Evolutionary conservation across 2,888 invertebrate genomes (phyloP).

Genomic region (Parapristionchus giblindavisi): DNA sequence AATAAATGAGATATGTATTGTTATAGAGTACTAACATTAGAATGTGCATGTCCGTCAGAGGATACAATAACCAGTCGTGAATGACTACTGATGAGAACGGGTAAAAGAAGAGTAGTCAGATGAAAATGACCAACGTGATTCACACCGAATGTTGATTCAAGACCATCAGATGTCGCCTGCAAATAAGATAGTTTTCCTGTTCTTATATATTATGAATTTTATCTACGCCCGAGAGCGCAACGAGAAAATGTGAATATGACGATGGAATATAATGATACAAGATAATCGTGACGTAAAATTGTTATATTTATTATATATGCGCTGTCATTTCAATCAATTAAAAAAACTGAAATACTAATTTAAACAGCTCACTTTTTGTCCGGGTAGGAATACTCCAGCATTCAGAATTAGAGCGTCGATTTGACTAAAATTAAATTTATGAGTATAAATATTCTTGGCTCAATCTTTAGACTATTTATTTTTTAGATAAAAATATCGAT

Average conservation of each 20-base stretch:
- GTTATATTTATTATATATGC: too few species aligned
- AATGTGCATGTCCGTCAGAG: slow-evolving; percentile 13
- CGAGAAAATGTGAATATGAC: too few species aligned
- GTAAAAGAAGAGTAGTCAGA: slow-evolving; percentile 73
- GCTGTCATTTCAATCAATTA: too few species aligned
- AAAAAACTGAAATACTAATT: background rate
- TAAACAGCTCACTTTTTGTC: background rate
- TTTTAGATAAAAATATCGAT: background rate
- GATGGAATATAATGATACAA: too few species aligned
- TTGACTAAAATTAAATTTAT: background rate
- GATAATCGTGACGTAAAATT: too few species aligned
- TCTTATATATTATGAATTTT: too few species aligned
- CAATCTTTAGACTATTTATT: background rate
- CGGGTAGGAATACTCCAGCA: slow-evolving; percentile 2
- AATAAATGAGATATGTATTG: background rate
- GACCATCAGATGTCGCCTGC: slow-evolving; percentile 71
- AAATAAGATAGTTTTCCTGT: slow-evolving; percentile 39
- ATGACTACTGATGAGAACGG: background rate
- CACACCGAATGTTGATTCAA: slow-evolving; percentile 75
- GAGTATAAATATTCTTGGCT: background rate
- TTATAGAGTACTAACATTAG: background rate
- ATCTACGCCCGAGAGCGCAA: too few species aligned
- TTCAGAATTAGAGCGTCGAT: slow-evolving; percentile 27
- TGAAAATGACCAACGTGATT: slow-evolving; percentile 86
- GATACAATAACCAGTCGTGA: slow-evolving; percentile 30